Conservation (phyloP, 2,113 vertebrate species). For the Aspiorhynchus laticeps region DNA sequence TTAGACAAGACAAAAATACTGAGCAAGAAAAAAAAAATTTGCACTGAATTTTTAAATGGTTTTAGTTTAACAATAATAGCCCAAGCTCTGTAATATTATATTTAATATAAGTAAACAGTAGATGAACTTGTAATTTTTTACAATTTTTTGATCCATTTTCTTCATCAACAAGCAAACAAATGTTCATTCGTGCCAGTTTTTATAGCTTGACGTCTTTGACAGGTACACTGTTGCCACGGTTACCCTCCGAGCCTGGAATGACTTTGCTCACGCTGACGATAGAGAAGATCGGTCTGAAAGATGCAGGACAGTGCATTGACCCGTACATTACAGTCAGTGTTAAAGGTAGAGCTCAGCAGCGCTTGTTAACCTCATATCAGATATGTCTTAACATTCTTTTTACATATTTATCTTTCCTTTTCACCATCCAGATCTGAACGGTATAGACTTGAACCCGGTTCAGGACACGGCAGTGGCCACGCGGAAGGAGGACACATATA, state of each 20-base stretch:
- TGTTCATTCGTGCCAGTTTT: background rate
- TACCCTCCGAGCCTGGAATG: constrained; percentile 97
- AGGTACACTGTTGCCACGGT: constrained; percentile 94
- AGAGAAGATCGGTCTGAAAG: constrained; percentile 97
- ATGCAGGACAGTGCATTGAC: constrained; percentile 97
- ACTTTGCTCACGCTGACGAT: constrained; percentile 91
- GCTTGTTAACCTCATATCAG: background rate
- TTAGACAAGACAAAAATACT: no score
- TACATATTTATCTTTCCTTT: background rate
- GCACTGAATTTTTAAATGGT: background rate
- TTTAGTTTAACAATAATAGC: background rate
- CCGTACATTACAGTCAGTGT: constrained; percentile 96
- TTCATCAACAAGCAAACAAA: background rate
- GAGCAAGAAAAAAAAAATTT: no score
- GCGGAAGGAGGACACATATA: constrained; percentile 92
- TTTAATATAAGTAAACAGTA: background rate
- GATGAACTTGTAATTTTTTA: background rate
- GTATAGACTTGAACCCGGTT: constrained; percentile 90
- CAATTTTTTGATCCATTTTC: background rate
- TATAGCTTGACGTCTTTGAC: constrained; percentile 31
- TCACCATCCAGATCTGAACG: constrained; percentile 85
- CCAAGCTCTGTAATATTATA: background rate
- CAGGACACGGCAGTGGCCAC: constrained; percentile 95
- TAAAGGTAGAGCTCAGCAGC: constrained; percentile 80
- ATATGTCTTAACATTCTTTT: background rate